These are phyloP conservation scores for Staurois parvus DNA, from an alignment of 2,797 vertebrate genomes.

Conservation along the genomic window DNA sequence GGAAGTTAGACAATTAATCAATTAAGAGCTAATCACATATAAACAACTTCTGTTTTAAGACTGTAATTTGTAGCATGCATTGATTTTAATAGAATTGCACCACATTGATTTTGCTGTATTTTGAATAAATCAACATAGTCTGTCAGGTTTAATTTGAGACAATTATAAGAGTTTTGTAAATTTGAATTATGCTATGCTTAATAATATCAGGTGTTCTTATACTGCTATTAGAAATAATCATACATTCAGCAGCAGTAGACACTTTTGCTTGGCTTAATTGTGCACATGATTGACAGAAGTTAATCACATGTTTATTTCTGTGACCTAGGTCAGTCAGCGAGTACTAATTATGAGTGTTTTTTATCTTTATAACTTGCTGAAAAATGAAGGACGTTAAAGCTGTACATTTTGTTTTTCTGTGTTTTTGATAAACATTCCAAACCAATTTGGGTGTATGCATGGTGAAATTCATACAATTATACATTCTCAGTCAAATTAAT, in stretches of 20 bases:
- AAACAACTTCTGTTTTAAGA: too few relatives aligned
- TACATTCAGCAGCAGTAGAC: background rate
- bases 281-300: background rate
- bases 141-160: too few relatives aligned
- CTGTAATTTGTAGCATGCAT: too few relatives aligned
- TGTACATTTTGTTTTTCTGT: background rate
- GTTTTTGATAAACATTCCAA: background rate
- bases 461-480: background rate
- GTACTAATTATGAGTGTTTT: background rate
- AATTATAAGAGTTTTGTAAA: background rate
- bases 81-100: too few relatives aligned
- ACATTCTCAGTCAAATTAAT: background rate
- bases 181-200: background rate
- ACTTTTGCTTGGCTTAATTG: background rate
- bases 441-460: background rate
- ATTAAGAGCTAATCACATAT: too few relatives aligned
- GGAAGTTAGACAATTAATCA: too few relatives aligned
- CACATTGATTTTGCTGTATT: too few relatives aligned
- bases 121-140: too few relatives aligned
- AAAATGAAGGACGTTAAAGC: background rate
- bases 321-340: background rate
- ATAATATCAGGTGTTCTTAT: background rate
- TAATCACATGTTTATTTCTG: background rate
- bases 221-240: conserved; percentile 9
- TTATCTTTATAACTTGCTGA: background rate